Conservation (phyloP, 2,797 vertebrate genomes). For the Alcedo atthis region DNA sequence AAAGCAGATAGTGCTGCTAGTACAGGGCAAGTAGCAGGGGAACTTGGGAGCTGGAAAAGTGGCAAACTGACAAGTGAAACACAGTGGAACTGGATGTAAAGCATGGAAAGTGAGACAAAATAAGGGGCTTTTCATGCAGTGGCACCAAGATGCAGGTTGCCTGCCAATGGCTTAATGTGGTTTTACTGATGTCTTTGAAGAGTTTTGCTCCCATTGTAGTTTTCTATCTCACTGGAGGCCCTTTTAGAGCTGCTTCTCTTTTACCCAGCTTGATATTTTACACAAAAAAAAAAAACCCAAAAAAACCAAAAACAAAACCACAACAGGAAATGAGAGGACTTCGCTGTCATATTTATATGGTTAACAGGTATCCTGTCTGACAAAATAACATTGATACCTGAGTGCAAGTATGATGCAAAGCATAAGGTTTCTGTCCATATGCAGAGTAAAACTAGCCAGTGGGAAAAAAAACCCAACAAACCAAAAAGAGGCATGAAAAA, state of each 20-base stretch:
- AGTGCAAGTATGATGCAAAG: not conserved
- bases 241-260: not conserved
- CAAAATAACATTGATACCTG: not conserved
- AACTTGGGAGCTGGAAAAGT: not conserved
- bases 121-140: not conserved
- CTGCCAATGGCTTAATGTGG: not conserved
- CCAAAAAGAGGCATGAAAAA: not conserved
- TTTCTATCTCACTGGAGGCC: not conserved
- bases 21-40: not conserved
- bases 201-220: not conserved
- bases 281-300: no score
- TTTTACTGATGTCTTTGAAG: not conserved
- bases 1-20: not conserved
- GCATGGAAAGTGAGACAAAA: not conserved
- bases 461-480: not conserved
- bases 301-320: not conserved
- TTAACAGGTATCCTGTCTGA: not conserved
- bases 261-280: not conserved
- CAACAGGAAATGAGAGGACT: not conserved
- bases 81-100: not conserved
- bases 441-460: not conserved
- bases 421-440: not conserved
- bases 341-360: not conserved
- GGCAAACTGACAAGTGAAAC: not conserved
- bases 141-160: not conserved